These are phyloP conservation scores for Eolophus roseicapilla DNA, from an alignment of 2,113 vertebrate genomes.

Conservation along the genomic window DNA sequence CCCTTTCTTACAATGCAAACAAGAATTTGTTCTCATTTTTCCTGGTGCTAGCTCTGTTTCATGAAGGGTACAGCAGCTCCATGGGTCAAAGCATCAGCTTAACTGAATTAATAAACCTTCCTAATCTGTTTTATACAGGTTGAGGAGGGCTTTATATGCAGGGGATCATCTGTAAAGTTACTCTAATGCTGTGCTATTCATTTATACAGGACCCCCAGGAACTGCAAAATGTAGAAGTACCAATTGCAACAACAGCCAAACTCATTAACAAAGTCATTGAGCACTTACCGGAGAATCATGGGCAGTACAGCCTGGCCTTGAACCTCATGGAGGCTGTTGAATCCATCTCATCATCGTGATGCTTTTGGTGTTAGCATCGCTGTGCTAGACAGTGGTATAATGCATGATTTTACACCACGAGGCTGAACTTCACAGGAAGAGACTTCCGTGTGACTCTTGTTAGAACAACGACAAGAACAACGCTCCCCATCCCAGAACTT, in stretches of 20 bases:
- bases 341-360: conserved; percentile 70
- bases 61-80: not conserved
- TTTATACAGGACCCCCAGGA: conserved; percentile 86
- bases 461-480: not conserved
- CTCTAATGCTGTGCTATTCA: not conserved
- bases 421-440: not conserved
- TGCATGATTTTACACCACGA: not conserved
- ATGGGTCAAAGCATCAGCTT: not conserved
- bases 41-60: not conserved
- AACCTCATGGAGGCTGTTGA: conserved; percentile 92
- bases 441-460: not conserved
- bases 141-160: not conserved
- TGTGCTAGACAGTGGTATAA: not conserved
- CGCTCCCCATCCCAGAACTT: not conserved
- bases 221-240: conserved; percentile 84
- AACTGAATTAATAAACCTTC: not conserved
- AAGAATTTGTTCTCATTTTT: not conserved
- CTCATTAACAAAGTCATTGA: conserved; percentile 88
- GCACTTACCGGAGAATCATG: conserved; percentile 91
- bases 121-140: not conserved
- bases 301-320: conserved; percentile 89
- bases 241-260: conserved; percentile 81
- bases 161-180: not conserved
- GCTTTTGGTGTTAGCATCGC: fast-evolving
- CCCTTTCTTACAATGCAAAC: not conserved